Percentiles rank a stretch among this genome's conserved stretches.
phyloP scores from a whole-genome alignment of 2,888 invertebrate genomes.

The Oconnorella tubifera region DNA sequence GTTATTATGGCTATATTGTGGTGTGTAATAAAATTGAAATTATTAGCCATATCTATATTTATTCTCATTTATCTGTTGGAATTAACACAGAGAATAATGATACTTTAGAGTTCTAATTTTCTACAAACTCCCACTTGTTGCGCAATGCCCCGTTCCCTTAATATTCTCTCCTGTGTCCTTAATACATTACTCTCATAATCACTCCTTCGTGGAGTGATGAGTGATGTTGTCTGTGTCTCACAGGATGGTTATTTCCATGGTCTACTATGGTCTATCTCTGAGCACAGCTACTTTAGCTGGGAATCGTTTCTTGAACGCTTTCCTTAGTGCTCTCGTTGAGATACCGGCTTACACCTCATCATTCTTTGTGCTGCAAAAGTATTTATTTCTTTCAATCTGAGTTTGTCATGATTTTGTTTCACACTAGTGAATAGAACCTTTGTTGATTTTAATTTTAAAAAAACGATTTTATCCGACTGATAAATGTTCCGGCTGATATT shows the following conservation, averaged over 20 bases:
- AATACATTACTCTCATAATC: no score
- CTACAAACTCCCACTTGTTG: no score
- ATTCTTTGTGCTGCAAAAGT: conserved; percentile 35
- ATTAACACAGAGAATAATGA: no score
- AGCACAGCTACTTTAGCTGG: conserved; percentile 43
- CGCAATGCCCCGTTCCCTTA: no score
- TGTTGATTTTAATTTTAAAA: not conserved
- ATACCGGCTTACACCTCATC: conserved; percentile 38
- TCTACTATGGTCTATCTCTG: conserved; percentile 44
- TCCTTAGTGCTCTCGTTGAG: conserved; percentile 38
- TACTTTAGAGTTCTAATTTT: no score
- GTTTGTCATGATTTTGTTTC: no score
- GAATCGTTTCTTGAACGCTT: conserved; percentile 40
- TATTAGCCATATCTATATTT: no score
- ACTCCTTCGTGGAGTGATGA: no score
- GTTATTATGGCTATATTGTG: conserved; percentile 38
- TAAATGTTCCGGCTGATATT: conserved; percentile 1
- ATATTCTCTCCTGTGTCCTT: no score
- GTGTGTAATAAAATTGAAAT: conserved; percentile 28
- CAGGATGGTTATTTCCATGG: conserved; percentile 43
- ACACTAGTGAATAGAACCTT: not conserved
- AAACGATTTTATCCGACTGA: not conserved
- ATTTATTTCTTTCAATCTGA: not conserved
- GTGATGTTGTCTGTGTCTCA: not conserved
- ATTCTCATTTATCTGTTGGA: no score